Conservation (phyloP, 2,113 vertebrate species). For the Phodopus roborovskii region DNA sequence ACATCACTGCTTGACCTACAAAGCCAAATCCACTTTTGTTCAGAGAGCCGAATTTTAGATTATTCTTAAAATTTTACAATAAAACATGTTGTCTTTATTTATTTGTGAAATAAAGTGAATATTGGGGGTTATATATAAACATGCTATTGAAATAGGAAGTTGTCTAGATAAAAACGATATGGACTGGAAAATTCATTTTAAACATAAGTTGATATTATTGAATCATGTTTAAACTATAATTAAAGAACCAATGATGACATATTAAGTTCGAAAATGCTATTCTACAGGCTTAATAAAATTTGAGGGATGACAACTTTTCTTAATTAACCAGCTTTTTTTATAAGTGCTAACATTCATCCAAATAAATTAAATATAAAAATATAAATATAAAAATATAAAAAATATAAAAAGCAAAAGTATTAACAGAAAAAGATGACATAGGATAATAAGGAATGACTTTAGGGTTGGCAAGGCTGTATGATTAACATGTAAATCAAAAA, state of each 20-base stretch:
- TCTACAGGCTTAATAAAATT: background rate
- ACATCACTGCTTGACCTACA: background rate
- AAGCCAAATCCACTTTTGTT: background rate
- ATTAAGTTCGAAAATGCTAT: background rate
- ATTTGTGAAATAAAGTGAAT: background rate
- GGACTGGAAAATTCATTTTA: constrained; percentile 23
- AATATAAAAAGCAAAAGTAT: background rate
- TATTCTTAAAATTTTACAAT: background rate
- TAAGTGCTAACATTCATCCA: background rate
- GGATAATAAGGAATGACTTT: background rate
- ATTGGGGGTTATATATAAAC: background rate
- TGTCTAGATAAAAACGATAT: background rate
- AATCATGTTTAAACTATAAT: background rate
- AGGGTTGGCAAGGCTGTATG: background rate
- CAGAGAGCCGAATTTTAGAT: background rate
- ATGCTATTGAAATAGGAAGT: constrained; percentile 13
- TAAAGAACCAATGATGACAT: background rate
- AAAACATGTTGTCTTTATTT: background rate
- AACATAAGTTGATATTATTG: background rate
- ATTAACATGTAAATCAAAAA: background rate
- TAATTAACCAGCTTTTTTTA: background rate
- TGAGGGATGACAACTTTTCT: background rate
- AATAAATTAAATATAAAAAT: background rate
- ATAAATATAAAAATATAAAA: no score
- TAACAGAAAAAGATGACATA: background rate